Conservation (phyloP, 2,888 invertebrate genomes). For the Eupithecia abbreviata region DNA sequence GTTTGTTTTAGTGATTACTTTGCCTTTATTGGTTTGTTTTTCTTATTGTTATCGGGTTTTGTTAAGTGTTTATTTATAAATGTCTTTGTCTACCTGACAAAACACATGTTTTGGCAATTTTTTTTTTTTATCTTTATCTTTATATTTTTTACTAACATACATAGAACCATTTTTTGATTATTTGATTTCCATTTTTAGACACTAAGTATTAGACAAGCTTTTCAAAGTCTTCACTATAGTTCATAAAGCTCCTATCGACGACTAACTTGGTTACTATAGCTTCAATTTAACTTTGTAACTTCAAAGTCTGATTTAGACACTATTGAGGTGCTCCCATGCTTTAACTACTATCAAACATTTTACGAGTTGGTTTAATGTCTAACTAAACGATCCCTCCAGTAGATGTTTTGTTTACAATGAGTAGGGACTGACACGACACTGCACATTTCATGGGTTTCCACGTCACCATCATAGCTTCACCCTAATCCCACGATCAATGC, state of each 20-base stretch:
- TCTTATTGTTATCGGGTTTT: no score
- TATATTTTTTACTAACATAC: no score
- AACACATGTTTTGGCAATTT: no score
- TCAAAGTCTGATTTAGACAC: not conserved
- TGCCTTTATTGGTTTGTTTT: no score
- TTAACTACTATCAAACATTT: not conserved
- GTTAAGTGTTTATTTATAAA: no score
- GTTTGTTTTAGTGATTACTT: no score
- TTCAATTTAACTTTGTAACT: not conserved
- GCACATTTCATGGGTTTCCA: not conserved
- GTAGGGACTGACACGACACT: not conserved
- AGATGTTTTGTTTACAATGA: not conserved
- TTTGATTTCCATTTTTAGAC: no score
- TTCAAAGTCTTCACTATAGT: not conserved
- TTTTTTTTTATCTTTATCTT: no score
- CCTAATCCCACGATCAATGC: not conserved
- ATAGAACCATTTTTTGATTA: no score
- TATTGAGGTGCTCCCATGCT: not conserved
- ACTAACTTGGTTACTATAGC: not conserved
- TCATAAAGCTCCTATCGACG: not conserved
- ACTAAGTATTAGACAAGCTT: no score
- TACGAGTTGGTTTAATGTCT: not conserved
- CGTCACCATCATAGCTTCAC: not conserved
- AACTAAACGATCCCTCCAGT: not conserved
- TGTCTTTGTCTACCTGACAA: no score